Conservation (phyloP, 2,888 invertebrate genomes). For the Microplitis manilae region DNA sequence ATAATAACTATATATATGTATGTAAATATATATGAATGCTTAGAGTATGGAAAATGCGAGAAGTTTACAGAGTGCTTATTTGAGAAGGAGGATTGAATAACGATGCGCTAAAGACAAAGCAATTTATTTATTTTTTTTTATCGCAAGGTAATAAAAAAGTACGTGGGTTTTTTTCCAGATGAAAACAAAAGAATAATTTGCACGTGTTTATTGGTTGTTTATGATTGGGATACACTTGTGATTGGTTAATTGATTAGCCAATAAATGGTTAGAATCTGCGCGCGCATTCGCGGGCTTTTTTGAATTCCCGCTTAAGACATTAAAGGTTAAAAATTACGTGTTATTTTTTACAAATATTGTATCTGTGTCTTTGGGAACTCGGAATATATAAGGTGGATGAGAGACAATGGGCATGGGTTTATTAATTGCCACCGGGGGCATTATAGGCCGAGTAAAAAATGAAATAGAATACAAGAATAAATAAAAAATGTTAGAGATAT, state of each 20-base stretch:
- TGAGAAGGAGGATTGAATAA: constrained; percentile 31
- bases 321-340: too few relatives aligned
- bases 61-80: constrained; percentile 29
- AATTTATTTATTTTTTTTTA: constrained; percentile 1
- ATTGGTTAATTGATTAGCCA: too few relatives aligned
- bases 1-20: neutral
- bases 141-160: neutral
- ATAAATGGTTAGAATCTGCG: too few relatives aligned
- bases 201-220: too few relatives aligned
- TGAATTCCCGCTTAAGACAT: too few relatives aligned
- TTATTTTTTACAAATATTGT: too few relatives aligned
- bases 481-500: constrained; percentile 41
- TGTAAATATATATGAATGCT: neutral
- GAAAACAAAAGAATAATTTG: neutral
- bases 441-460: constrained; percentile 31
- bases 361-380: too few relatives aligned
- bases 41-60: constrained; percentile 22
- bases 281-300: too few relatives aligned
- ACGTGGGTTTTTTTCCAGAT: neutral
- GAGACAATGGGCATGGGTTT: constrained; percentile 37
- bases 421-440: constrained; percentile 47
- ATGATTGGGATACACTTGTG: too few relatives aligned
- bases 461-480: constrained; percentile 26
- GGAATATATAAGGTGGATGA: neutral
- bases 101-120: constrained; percentile 21